phyloP scores from a whole-genome alignment of 2,113 vertebrate genomes.

The Pachyramphus minor region DNA sequence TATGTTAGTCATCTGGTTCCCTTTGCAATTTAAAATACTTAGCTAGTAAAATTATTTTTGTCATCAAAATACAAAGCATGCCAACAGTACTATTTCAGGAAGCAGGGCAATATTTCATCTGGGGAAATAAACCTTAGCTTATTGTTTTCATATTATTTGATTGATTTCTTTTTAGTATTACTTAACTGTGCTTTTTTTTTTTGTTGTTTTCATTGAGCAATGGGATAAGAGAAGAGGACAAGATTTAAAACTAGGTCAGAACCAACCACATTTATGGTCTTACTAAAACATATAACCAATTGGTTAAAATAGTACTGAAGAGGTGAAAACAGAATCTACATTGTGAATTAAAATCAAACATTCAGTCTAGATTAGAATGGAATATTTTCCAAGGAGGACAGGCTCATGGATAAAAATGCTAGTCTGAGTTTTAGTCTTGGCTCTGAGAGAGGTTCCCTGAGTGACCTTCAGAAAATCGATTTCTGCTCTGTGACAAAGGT shows the following conservation, averaged over 20 bases:
- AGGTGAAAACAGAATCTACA: not conserved
- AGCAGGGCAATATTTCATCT: not conserved
- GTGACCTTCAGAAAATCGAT: not conserved
- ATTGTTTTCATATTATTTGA: not conserved
- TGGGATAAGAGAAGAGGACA: not conserved
- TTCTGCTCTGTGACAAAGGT: not conserved
- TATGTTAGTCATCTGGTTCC: not conserved
- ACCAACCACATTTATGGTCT: not conserved
- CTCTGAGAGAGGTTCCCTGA: not conserved
- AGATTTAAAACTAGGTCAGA: not conserved
- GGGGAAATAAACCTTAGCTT: not conserved
- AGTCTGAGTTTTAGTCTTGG: not conserved
- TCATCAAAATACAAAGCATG: not conserved
- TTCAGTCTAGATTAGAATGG: not conserved
- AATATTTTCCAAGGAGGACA: not conserved
- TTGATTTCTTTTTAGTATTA: not conserved
- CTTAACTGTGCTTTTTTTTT: not conserved
- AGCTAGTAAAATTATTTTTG: conserved; percentile 8
- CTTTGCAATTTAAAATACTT: not conserved
- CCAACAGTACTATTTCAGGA: not conserved
- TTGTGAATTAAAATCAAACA: not conserved
- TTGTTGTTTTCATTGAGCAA: not conserved
- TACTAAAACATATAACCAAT: not conserved
- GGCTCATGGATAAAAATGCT: not conserved
- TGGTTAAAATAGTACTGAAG: not conserved